Conservation (phyloP, 2,888 invertebrate species). For the Microdon myrmicae region DNA sequence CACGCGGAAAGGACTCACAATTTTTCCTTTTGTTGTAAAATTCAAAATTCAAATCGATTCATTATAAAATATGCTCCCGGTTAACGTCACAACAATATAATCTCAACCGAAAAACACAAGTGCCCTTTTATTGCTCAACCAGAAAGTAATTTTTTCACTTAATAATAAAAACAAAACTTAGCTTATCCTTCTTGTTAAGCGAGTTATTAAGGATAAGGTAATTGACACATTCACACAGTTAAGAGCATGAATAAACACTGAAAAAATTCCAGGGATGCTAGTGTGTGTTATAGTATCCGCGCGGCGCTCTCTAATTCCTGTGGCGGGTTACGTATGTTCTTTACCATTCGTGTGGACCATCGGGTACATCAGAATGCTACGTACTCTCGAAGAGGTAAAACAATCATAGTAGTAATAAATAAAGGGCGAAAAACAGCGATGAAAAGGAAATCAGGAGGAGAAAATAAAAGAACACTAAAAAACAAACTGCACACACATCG, state of each 20-base stretch:
- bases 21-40: conserved; percentile 3
- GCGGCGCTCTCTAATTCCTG: conserved; percentile 47
- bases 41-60: no score
- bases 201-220: conserved; percentile 39
- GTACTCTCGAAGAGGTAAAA: conserved; percentile 50
- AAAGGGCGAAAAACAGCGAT: conserved; percentile 47
- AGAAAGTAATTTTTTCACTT: not conserved
- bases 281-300: conserved; percentile 48
- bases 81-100: conserved; percentile 13
- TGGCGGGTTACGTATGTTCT: conserved; percentile 50
- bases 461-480: conserved; percentile 49
- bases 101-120: conserved; percentile 6
- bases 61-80: no score
- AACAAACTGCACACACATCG: conserved; percentile 40
- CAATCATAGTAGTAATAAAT: conserved; percentile 52
- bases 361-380: no score
- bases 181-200: conserved; percentile 3
- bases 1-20: conserved; percentile 16
- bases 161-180: conserved; percentile 16
- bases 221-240: conserved; percentile 52
- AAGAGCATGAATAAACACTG: conserved; percentile 51
- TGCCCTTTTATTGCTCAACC: no score
- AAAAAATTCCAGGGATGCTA: conserved; percentile 43
- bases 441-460: conserved; percentile 50
- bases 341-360: conserved; percentile 22